Base-by-base conservation (phyloP, 2,113 vertebrate genomes). In the Ploceus nigricollis region DNA sequence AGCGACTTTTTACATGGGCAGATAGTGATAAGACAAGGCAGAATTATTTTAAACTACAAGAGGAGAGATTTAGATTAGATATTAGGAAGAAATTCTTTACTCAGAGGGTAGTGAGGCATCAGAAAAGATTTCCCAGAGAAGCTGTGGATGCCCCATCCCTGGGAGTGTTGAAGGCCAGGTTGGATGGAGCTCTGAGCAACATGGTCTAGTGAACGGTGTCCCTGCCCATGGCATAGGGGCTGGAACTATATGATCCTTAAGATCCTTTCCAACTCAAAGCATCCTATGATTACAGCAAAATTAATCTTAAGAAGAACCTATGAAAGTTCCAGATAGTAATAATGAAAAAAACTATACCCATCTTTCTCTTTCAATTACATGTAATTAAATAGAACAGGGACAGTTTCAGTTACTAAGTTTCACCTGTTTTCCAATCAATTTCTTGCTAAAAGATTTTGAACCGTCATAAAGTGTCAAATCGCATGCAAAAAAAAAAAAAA, bases 1-100 rank as follows among this genome's bases (percentile, higher is more conserved):
- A 61, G 10, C 0, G 0, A 54, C 24, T 23, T 54, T 40, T 54
- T 40, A 61, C 15, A 27, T 3, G 10, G 30, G 17, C 12, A 69
- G 20, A 27, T 11, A 53, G 25, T 2, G 24, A 40, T 2, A 61
- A 30, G 24, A 40, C 23, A 53, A 31, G 20, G 45, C 13, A 68
- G n/a, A 47, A 54, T 31, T 11, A 10, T 35, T 69, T 40, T 20
- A 47, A 76, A 54, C 18, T 23, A 63, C 18, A 54, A 19, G 39
- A 82, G 4, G 13, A 39, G 39, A 60, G 4, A 54, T 68, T 53
- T 22, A 31, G 10, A 53, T 40, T 31, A 68, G 24, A 6, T 53
- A 21, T 60, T 35, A 35, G 30, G 27, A 68, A 47, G 11, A 40
- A 45, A 82, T 13, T 61, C n/a, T 61, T 61, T 54, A 35, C 11